Percentiles rank a stretch among this genome's conserved stretches.
These are phyloP conservation scores for Heliothis virescens DNA, from an alignment of 1,140 invertebrate species.

Conservation along the genomic window DNA sequence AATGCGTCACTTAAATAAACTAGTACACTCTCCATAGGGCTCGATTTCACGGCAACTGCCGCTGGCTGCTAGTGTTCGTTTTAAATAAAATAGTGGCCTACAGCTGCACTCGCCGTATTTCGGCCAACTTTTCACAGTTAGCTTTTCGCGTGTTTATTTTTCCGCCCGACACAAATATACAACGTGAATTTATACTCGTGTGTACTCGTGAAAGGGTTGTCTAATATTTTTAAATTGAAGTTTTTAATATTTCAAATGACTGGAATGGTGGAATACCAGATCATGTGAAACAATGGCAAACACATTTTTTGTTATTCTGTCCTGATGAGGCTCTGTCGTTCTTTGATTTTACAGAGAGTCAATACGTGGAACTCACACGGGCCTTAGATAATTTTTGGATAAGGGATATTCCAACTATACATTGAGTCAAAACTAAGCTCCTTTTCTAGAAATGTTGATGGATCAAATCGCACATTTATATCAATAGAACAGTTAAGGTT, in stretches of 20 bases:
- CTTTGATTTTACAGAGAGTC: no score
- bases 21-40: constrained; percentile 19
- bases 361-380: no score
- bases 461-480: no score
- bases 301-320: no score
- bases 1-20: constrained; percentile 37
- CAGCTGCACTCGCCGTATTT: constrained; percentile 12
- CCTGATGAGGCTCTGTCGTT: no score
- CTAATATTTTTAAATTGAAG: neutral
- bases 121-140: constrained; percentile 14
- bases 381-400: no score
- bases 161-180: neutral
- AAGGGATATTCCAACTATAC: no score
- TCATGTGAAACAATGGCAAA: no score
- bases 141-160: constrained; percentile 12
- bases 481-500: no score
- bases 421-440: no score
- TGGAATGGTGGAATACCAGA: no score
- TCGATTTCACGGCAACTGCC: constrained; percentile 12
- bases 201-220: neutral
- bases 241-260: neutral
- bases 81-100: constrained; percentile 33
- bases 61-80: neutral
- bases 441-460: no score
- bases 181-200: constrained; percentile 6